Conservation (phyloP, 1,140 invertebrate genomes). For the Drosophila nasuta region DNA sequence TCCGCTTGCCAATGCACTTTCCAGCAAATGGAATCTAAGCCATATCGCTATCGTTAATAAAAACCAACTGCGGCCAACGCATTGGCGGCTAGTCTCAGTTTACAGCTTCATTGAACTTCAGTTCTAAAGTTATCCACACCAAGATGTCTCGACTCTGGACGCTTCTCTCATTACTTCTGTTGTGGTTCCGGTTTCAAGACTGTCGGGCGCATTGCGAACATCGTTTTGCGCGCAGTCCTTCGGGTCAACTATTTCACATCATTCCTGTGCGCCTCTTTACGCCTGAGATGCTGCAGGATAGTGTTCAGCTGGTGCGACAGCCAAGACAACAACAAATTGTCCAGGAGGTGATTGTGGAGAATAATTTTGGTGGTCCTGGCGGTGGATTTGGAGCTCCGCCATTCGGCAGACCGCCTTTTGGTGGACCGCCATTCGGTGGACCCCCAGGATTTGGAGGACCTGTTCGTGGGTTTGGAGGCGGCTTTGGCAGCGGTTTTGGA, state of each 20-base stretch:
- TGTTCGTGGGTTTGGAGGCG: conserved; percentile 15
- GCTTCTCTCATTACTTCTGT: conserved; percentile 22
- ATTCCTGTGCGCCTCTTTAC: conserved; percentile 50
- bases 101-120: conserved; percentile 35
- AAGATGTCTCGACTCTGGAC: conserved; percentile 29
- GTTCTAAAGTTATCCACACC: conserved; percentile 3
- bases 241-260: conserved; percentile 33
- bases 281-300: conserved; percentile 28
- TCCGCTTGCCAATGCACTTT: conserved; percentile 58
- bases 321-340: conserved; percentile 54
- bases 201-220: conserved; percentile 17
- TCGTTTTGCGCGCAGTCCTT: conserved; percentile 31
- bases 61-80: conserved; percentile 33
- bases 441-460: conserved; percentile 17
- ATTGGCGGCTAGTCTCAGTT: conserved; percentile 50
- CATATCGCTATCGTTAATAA: conserved; percentile 35
- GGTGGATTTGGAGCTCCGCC: no score
- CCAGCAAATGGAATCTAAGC: conserved; percentile 5
- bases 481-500: conserved; percentile 22
- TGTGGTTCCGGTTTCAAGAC: background rate
- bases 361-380: conserved; percentile 32
- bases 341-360: conserved; percentile 46
- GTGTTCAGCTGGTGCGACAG: conserved; percentile 26
- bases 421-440: conserved; percentile 33
- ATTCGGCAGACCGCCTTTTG: background rate